phyloP scores from a whole-genome alignment of 2,113 vertebrate genomes.

The Myrmecobius fasciatus region DNA sequence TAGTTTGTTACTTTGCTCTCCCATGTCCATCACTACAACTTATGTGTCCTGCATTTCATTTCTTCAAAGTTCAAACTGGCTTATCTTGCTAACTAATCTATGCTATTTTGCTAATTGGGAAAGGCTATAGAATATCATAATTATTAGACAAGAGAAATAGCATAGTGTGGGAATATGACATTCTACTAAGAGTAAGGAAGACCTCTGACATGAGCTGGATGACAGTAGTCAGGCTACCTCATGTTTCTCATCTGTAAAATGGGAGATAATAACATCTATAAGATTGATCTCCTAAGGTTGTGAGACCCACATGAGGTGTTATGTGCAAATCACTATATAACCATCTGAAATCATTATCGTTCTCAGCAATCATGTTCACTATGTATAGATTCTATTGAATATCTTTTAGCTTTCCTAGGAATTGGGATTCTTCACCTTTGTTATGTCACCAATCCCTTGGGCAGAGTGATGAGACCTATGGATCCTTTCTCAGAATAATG shows the following conservation, averaged over 20 bases:
- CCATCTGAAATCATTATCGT: background rate
- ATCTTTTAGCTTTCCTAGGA: background rate
- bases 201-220: background rate
- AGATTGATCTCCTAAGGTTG: background rate
- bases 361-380: background rate
- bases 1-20: background rate
- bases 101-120: background rate
- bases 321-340: background rate
- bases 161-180: background rate
- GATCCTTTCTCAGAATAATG: background rate
- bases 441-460: background rate
- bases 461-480: background rate
- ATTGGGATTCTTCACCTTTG: background rate
- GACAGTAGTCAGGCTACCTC: background rate
- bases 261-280: background rate
- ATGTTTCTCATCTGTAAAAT: background rate
- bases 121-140: background rate
- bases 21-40: background rate
- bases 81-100: background rate
- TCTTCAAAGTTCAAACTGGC: background rate
- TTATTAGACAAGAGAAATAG: background rate
- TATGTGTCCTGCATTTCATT: background rate
- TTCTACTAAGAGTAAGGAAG: background rate
- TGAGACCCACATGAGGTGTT: background rate
- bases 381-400: background rate